Percentiles rank a stretch among this genome's conserved stretches.
Evolutionary conservation across 2,797 vertebrate species (phyloP).

Genomic region (Gadopsis bispinosus): DNA sequence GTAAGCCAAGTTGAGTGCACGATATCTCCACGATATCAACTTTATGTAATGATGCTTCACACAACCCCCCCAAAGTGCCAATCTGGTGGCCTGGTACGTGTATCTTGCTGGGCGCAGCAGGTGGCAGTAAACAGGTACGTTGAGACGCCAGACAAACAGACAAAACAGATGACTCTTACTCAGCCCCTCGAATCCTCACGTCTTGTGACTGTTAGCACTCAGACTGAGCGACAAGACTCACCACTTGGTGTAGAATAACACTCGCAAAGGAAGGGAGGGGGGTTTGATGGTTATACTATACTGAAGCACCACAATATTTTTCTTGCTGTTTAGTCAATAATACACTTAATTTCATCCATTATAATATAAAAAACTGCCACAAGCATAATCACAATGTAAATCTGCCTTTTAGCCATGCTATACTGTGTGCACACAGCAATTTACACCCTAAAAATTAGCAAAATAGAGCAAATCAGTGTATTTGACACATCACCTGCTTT

Average conservation of each 20-base stretch:
- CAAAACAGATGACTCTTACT: conserved; percentile 79
- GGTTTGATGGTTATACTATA: background rate
- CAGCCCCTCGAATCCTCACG: conserved; percentile 63
- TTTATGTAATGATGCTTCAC: conserved; percentile 71
- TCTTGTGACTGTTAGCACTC: conserved; percentile 66
- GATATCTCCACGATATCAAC: conserved; percentile 54
- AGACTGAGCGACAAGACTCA: conserved; percentile 40
- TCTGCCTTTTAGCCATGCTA: background rate
- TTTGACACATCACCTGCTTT: conserved; percentile 7
- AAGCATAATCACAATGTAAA: background rate
- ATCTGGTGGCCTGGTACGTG: conserved; percentile 69
- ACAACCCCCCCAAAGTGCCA: conserved; percentile 64
- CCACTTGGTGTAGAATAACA: conserved; percentile 9
- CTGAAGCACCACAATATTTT: background rate
- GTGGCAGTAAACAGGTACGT: conserved; percentile 85
- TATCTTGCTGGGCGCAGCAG: conserved; percentile 77
- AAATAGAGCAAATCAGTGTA: conserved; percentile 5
- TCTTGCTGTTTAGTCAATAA: background rate
- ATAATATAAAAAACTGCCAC: background rate
- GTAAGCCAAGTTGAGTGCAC: conserved; percentile 23
- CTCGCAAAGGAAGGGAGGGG: background rate
- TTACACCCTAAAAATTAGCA: background rate
- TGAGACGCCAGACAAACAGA: conserved; percentile 67
- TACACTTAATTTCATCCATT: background rate
- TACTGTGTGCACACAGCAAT: background rate